These are phyloP conservation scores for Eristalinus sepulchralis DNA, from an alignment of 2,888 invertebrate genomes.

Conservation along the genomic window DNA sequence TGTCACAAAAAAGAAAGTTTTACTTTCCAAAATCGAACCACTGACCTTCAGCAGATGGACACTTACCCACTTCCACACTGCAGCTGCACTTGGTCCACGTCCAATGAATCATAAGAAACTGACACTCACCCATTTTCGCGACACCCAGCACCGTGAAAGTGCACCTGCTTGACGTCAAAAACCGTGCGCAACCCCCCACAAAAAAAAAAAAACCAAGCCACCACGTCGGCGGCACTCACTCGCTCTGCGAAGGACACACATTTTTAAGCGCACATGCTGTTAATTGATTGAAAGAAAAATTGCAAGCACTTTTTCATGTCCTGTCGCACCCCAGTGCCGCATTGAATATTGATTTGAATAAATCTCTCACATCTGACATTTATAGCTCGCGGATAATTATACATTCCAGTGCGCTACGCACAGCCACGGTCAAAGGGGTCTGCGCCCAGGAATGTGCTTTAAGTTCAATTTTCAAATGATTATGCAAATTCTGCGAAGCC, in stretches of 20 bases:
- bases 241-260: not conserved
- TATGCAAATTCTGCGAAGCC: slow-evolving; percentile 45
- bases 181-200: not conserved
- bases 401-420: not conserved
- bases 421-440: not conserved
- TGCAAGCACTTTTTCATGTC: not conserved
- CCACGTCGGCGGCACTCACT: not conserved
- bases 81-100: too few species aligned
- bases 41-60: too few species aligned
- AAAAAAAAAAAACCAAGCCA: not conserved
- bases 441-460: not conserved
- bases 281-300: slow-evolving; percentile 17
- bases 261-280: not conserved
- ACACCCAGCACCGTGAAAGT: not conserved
- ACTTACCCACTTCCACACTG: too few species aligned
- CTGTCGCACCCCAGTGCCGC: not conserved
- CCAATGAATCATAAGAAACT: not conserved
- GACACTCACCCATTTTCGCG: not conserved
- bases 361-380: slow-evolving; percentile 13
- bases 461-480: slow-evolving; percentile 29
- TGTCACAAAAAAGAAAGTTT: too few species aligned
- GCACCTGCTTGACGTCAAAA: not conserved
- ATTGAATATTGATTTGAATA: slow-evolving; percentile 25
- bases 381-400: slow-evolving; percentile 1
- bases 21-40: too few species aligned